Conservation (phyloP, 53 echinoderm and acorn worm species). For the Echinarachnius parma region DNA sequence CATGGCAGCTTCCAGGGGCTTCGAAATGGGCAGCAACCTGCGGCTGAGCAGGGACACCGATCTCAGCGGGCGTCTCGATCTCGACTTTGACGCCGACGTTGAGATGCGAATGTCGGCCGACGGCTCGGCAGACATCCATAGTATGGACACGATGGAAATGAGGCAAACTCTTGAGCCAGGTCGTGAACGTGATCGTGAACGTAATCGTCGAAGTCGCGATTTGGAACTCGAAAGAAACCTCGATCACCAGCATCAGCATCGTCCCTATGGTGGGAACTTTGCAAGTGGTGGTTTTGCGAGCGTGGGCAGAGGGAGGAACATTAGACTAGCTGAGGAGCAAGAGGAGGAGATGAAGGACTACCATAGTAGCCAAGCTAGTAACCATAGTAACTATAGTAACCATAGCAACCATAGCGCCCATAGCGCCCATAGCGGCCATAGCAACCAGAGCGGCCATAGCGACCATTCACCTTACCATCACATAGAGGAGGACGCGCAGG, state of each 20-base stretch:
- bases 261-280: constrained; percentile 9
- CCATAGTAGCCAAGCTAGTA: too few species aligned
- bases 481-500: constrained; percentile 31
- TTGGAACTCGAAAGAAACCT: constrained; percentile 40
- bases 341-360: constrained; percentile 25
- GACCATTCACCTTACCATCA: constrained; percentile 22
- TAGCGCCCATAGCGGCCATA: background rate
- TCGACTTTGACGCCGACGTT: constrained; percentile 39
- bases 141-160: constrained; percentile 40
- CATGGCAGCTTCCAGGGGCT: constrained; percentile 18
- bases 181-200: constrained; percentile 14
- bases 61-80: constrained; percentile 14
- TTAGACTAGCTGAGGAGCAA: background rate
- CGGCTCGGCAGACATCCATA: constrained; percentile 32
- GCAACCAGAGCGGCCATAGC: background rate
- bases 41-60: constrained; percentile 29
- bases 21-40: constrained; percentile 24
- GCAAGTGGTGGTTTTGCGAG: constrained; percentile 8
- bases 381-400: background rate
- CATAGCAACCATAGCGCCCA: background rate
- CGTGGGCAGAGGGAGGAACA: constrained; percentile 21
- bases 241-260: constrained; percentile 6
- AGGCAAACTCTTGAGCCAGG: too few species aligned
- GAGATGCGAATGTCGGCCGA: constrained; percentile 42
- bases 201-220: constrained; percentile 26